Evolutionary conservation across 2,797 vertebrate species (phyloP).

Genomic region (Poeciliopsis infans): DNA sequence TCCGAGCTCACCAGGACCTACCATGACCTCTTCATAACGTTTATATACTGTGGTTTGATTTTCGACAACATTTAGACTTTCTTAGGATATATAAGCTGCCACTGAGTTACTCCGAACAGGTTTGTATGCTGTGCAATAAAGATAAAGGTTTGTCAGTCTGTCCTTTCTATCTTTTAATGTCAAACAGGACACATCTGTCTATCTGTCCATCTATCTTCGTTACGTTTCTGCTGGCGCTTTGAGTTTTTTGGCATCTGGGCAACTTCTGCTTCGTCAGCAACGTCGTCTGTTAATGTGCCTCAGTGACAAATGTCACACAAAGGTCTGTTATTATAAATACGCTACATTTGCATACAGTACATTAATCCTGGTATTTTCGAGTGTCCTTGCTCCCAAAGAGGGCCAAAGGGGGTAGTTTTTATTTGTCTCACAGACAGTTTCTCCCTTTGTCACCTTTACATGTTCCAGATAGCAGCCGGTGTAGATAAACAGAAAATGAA

Average conservation of each 20-base stretch:
- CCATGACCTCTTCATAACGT: not conserved
- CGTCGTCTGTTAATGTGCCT: not conserved
- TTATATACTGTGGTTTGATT: not conserved
- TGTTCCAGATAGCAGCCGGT: not conserved
- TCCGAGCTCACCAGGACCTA: not conserved
- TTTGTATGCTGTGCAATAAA: not conserved
- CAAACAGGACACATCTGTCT: too few species aligned
- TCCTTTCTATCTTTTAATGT: not conserved
- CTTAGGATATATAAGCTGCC: not conserved
- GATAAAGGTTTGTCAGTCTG: not conserved
- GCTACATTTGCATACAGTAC: not conserved
- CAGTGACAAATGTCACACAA: not conserved
- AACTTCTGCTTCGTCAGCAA: not conserved
- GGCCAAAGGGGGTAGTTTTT: conserved; percentile 19
- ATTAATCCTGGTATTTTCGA: not conserved
- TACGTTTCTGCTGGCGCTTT: not conserved
- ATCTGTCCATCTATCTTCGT: not conserved
- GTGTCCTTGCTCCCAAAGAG: conserved; percentile 64
- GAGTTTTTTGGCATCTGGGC: not conserved
- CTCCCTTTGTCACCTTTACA: not conserved
- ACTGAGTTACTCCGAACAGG: not conserved
- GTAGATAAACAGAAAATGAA: not conserved
- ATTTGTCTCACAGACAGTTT: not conserved
- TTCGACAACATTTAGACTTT: not conserved
- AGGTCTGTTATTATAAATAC: not conserved